A percentile compares a stretch with the other conserved stretches of the same genome.
Conservation (phyloP, 2,113 vertebrate species). For the Aspiorhynchus laticeps region DNA sequence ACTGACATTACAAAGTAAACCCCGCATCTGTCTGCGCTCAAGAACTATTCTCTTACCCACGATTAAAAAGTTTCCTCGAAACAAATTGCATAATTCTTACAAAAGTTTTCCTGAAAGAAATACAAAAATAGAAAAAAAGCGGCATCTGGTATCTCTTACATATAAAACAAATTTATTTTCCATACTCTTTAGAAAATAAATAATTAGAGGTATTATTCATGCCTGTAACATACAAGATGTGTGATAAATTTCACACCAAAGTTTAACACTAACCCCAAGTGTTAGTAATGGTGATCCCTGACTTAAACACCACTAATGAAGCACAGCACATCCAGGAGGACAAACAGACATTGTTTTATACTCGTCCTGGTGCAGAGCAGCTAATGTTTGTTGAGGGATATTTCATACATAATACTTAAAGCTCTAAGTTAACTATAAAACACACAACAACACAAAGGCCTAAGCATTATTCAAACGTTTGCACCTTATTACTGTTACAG, state of each 20-base stretch:
- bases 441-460: not conserved
- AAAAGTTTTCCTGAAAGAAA: not conserved
- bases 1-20: conserved; percentile 24
- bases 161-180: not conserved
- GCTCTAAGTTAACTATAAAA: not conserved
- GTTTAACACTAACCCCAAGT: not conserved
- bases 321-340: not conserved
- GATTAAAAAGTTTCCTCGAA: conserved; percentile 9
- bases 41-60: not conserved
- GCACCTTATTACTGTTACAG: not conserved
- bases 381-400: not conserved
- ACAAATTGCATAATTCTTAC: conserved; percentile 5
- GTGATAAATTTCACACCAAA: not conserved
- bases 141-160: not conserved
- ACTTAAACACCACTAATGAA: not conserved
- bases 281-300: not conserved
- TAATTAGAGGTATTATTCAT: not conserved
- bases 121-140: not conserved
- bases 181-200: not conserved
- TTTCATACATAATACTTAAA: not conserved
- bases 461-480: conserved; percentile 23
- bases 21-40: not conserved
- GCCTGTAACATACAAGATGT: not conserved
- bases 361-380: not conserved
- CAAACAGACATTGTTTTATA: not conserved